Evolutionary conservation across 2,797 vertebrate species (phyloP), one percentile per base, ranked within the genome.

Genomic region (Lophura swinhoii): DNA sequence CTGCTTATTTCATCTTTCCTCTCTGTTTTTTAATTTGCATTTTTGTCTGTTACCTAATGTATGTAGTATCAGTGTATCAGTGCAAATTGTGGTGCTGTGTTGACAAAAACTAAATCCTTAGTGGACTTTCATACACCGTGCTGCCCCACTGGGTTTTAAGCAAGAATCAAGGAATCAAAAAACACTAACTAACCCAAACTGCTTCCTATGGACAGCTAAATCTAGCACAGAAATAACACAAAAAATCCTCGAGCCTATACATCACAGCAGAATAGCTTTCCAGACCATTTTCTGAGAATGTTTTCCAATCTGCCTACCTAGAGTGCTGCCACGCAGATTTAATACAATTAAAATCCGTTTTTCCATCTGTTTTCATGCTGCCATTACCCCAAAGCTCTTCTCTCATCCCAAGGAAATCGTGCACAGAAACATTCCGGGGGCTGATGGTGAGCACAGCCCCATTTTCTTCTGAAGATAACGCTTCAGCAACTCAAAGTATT

Each of bases 381-480:
- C 6, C 29, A 11, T 29, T 21, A n/a, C 14, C 33, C 33, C 7
- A 7, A 24, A 49, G 35, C 14, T 31, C 41, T n/a, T 21, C 43
- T 67, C 31, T 14, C 37, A 6, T 39, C 14, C 81, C 17, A 4
- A 48, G 37, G 14, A 31, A 14, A 56, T 70, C 7, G 51, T 68
- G 31, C 31, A 12, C 56, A 66, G 44, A 41, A 91, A 70, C 10
- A 14, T 21, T 76, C 6, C 70, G 20, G 17, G 31, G 14, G 35
- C 24, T 3, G 0, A 41, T 16, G 70, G 46, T 23, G 14, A 41
- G 28, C 13, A 12, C 53, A 53, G 51, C 0, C 2, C 1, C 5
- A 10, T 44, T 91, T 48, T 75, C 56, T 20, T 41, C 80, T 83
- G 62, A 56, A 83, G 66, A 63, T 6, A 55, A 39, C 1, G 4